phyloP scores from a whole-genome alignment of 2,113 vertebrate species.

The Neolamprologus longior region DNA sequence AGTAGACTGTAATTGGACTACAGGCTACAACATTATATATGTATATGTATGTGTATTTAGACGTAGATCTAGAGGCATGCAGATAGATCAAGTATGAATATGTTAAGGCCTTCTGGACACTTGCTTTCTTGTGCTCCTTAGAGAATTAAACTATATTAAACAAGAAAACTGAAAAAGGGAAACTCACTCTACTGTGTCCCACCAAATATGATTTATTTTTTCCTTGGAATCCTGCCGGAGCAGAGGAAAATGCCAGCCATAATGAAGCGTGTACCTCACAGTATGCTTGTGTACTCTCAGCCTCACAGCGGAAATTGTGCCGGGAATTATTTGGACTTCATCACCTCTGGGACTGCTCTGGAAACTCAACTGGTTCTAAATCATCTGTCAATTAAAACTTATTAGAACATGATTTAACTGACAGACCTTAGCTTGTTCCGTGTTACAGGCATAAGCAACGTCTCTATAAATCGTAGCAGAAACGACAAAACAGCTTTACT shows the following conservation, averaged over 20 bases:
- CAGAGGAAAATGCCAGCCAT: conserved; percentile 7
- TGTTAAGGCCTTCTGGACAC: not conserved
- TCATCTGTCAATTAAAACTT: not conserved
- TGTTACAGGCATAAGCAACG: not conserved
- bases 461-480: not conserved
- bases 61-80: not conserved
- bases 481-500: not conserved
- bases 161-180: not conserved
- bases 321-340: conserved; percentile 13
- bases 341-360: not conserved
- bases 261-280: conserved; percentile 2
- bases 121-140: not conserved
- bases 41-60: not conserved
- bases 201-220: not conserved
- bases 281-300: not conserved
- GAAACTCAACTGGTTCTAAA: not conserved
- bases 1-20: conserved; percentile 16
- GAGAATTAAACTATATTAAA: conserved; percentile 8
- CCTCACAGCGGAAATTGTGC: not conserved
- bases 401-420: not conserved
- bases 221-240: not conserved
- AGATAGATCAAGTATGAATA: not conserved
- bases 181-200: not conserved
- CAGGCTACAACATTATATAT: not conserved
- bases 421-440: not conserved